A percentile compares a stretch with the other conserved stretches of the same genome.
These are phyloP conservation scores for Stenopsyche tienmushanensis DNA, from an alignment of 1,140 invertebrate genomes.

Conservation along the genomic window DNA sequence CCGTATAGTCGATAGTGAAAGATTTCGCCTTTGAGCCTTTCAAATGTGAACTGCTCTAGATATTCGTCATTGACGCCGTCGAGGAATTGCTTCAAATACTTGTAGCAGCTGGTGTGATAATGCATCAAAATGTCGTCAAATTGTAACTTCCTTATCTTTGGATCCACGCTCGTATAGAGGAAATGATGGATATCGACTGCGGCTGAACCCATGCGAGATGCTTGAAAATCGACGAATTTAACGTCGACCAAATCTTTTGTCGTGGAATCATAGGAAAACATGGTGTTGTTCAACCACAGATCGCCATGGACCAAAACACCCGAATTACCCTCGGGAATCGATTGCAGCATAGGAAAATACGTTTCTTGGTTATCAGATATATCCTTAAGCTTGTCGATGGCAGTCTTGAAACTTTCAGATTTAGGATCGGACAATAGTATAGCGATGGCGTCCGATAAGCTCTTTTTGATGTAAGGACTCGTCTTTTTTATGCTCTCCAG, in stretches of 20 bases:
- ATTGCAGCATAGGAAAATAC: neutral
- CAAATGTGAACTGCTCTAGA: slow-evolving; percentile 15
- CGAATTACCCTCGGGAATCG: neutral
- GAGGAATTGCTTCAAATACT: slow-evolving; percentile 35
- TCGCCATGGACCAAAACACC: slow-evolving; percentile 50
- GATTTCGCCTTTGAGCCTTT: slow-evolving; percentile 14
- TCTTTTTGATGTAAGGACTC: slow-evolving; percentile 3
- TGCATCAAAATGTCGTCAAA: slow-evolving; percentile 44
- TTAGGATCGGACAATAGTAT: neutral
- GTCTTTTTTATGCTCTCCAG: slow-evolving; percentile 8
- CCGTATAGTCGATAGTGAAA: slow-evolving; percentile 28
- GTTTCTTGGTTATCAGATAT: slow-evolving; percentile 6
- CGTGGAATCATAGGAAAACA: slow-evolving; percentile 45
- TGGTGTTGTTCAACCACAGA: slow-evolving; percentile 51
- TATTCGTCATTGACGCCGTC: slow-evolving; percentile 21
- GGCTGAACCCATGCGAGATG: slow-evolving; percentile 44
- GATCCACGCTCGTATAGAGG: slow-evolving; percentile 45
- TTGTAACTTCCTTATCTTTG: slow-evolving; percentile 41
- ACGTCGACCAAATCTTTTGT: slow-evolving; percentile 32
- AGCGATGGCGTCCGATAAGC: slow-evolving; percentile 19
- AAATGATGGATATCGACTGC: slow-evolving; percentile 47
- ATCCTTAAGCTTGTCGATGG: slow-evolving; percentile 14
- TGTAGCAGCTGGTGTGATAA: slow-evolving; percentile 44
- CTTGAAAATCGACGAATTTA: slow-evolving; percentile 50
- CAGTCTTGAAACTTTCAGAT: slow-evolving; percentile 15